phyloP scores from a whole-genome alignment of 1,140 invertebrate species.

The Lordiphosa clarofinis region DNA sequence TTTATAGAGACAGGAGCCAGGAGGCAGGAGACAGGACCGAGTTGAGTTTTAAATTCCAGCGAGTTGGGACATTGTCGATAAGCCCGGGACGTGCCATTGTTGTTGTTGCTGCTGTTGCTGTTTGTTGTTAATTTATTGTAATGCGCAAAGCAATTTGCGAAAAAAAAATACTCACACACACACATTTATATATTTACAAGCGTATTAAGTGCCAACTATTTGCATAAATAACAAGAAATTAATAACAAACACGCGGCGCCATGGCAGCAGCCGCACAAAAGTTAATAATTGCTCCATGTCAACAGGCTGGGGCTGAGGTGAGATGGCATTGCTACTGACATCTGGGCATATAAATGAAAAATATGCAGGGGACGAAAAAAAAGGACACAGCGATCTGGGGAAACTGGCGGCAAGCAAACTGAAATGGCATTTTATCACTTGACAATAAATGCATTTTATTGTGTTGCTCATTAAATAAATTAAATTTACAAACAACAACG shows the following conservation, averaged over 20 bases:
- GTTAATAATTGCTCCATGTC: conserved; percentile 76
- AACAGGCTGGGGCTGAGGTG: conserved; percentile 40
- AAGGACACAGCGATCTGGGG: not conserved
- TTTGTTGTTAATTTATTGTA: conserved; percentile 69
- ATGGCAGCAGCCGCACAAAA: conserved; percentile 73
- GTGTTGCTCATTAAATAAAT: conserved; percentile 72
- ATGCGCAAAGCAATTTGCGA: conserved; percentile 62
- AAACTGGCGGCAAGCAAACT: conserved; percentile 32
- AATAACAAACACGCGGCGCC: conserved; percentile 75
- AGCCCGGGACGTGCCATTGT: conserved; percentile 48
- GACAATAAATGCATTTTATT: conserved; percentile 77
- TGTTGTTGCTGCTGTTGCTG: conserved; percentile 12
- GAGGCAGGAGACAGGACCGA: conserved; percentile 8
- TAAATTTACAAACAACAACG: conserved; percentile 52
- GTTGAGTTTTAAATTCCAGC: conserved; percentile 49
- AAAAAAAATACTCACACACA: conserved; percentile 20
- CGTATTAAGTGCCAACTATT: conserved; percentile 78
- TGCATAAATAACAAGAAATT: conserved; percentile 79
- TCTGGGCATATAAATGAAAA: conserved; percentile 71
- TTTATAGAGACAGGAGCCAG: conserved; percentile 45
- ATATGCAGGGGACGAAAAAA: conserved; percentile 32
- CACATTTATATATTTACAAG: conserved; percentile 42
- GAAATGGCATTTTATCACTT: conserved; percentile 74
- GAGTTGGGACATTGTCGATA: conserved; percentile 49
- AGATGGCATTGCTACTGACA: conserved; percentile 31